Conservation (phyloP, 2,888 invertebrate species). For the Tortrix viridana region DNA sequence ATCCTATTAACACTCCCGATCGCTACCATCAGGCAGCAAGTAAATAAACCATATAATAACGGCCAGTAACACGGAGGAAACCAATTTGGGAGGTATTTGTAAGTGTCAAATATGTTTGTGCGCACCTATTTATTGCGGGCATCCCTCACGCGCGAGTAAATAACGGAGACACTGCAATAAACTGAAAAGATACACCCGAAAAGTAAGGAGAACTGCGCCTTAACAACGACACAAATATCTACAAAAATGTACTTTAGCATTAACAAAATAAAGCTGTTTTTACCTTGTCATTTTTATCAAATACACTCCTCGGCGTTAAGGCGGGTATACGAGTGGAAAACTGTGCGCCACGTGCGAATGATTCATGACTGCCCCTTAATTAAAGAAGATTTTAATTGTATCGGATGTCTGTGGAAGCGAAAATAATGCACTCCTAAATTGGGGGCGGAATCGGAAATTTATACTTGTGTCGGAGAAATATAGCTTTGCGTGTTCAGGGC, state of each 20-base stretch:
- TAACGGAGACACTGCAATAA: conserved; percentile 82
- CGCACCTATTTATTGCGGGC: conserved; percentile 81
- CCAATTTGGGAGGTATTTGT: conserved; percentile 81
- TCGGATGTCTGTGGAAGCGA: conserved; percentile 84
- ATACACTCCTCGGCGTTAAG: conserved; percentile 61
- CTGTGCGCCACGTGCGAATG: conserved; percentile 85
- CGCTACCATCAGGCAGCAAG: conserved; percentile 65
- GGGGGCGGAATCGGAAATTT: conserved; percentile 79
- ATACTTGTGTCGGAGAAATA: conserved; percentile 74
- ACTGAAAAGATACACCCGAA: conserved; percentile 81
- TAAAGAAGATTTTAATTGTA: conserved; percentile 86
- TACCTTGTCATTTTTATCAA: conserved; percentile 50
- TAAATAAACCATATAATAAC: conserved; percentile 77
- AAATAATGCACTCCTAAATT: conserved; percentile 84
- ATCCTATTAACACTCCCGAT: conserved; percentile 38
- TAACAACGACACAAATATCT: conserved; percentile 54
- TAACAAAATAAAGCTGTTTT: conserved; percentile 57
- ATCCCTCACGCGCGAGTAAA: conserved; percentile 83
- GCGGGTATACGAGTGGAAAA: conserved; percentile 79
- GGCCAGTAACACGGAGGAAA: conserved; percentile 78
- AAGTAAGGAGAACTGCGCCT: conserved; percentile 61
- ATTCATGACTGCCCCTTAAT: conserved; percentile 84
- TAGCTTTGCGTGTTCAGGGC: conserved; percentile 70
- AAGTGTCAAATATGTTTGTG: conserved; percentile 83
- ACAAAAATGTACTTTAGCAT: conserved; percentile 56